A percentile compares a stretch with the other conserved stretches of the same genome.
Conservation (phyloP, 2,797 vertebrate species). For the Jordanella pulchra region DNA sequence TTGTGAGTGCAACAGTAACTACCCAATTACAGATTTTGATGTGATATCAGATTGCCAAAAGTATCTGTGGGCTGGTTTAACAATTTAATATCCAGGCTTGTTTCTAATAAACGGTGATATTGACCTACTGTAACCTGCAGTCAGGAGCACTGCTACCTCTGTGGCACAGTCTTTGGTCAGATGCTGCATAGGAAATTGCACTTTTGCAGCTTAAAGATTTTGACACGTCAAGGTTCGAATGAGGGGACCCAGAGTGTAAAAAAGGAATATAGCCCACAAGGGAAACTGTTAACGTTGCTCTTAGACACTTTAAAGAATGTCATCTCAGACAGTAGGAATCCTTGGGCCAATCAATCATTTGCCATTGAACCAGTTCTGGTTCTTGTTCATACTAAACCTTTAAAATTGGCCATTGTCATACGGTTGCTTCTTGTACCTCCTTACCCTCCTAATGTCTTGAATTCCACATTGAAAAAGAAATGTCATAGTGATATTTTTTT, state of each 20-base stretch:
- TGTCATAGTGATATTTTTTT: conserved; percentile 35
- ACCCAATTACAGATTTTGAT: conserved; percentile 21
- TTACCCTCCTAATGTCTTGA: conserved; percentile 24
- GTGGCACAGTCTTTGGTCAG: conserved; percentile 40
- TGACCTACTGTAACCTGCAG: conserved; percentile 55
- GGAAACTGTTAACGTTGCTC: conserved; percentile 75
- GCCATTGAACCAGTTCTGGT: conserved; percentile 67
- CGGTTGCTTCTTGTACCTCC: conserved; percentile 24
- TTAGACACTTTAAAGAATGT: conserved; percentile 75
- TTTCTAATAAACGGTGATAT: conserved; percentile 30
- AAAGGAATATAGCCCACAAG: conserved; percentile 55
- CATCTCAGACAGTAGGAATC: conserved; percentile 70
- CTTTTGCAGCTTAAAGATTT: conserved; percentile 69
- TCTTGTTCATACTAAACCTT: conserved; percentile 73
- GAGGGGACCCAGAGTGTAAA: conserved; percentile 56
- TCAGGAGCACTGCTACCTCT: conserved; percentile 42
- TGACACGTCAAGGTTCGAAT: conserved; percentile 60
- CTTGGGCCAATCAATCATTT: conserved; percentile 73
- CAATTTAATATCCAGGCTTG: conserved; percentile 29
- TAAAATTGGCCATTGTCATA: conserved; percentile 59
- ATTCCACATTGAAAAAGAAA: conserved; percentile 35
- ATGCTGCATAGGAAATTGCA: conserved; percentile 47
- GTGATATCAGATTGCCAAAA: conserved; percentile 27
- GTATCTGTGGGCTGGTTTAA: conserved; percentile 25
- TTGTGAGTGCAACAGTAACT: conserved; percentile 14